Evolutionary conservation across 2,888 invertebrate genomes (phyloP).

Genomic region (Serrognathus titanus): DNA sequence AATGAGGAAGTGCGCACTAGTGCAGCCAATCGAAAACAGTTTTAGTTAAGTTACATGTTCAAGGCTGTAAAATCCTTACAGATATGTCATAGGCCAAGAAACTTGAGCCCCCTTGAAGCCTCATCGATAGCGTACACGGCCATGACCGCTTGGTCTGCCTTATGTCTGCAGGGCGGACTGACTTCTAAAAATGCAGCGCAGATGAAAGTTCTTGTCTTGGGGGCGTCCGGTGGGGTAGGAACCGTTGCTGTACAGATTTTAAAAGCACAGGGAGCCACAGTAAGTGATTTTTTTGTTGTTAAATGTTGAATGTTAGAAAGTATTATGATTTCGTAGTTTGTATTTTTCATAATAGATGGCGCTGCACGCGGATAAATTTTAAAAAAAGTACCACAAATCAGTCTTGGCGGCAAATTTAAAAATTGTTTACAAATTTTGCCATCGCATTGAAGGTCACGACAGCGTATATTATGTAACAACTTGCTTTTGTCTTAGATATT

Average conservation of each 20-base stretch:
- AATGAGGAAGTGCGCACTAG: too few relatives aligned
- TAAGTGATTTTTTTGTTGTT: constrained; percentile 36
- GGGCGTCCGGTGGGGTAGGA: constrained; percentile 91
- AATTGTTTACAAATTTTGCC: too few relatives aligned
- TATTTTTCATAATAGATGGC: neutral
- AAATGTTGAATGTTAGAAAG: neutral
- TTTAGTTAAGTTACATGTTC: too few relatives aligned
- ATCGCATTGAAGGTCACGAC: too few relatives aligned
- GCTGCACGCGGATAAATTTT: neutral
- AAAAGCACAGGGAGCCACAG: constrained; percentile 69
- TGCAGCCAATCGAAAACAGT: too few relatives aligned
- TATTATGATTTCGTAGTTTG: neutral
- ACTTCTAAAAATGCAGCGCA: constrained; percentile 48
- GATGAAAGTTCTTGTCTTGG: constrained; percentile 73
- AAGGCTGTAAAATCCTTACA: constrained; percentile 40
- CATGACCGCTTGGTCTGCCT: constrained; percentile 81
- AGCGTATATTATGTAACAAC: too few relatives aligned
- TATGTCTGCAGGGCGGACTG: constrained; percentile 63
- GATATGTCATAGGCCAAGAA: constrained; percentile 63
- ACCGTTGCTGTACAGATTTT: constrained; percentile 82
- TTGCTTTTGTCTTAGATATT: too few relatives aligned
- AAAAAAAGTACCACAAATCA: too few relatives aligned
- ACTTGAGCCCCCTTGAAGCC: constrained; percentile 64
- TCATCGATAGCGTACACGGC: constrained; percentile 82
- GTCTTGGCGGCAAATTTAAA: too few relatives aligned